A percentile compares a stretch with the other conserved stretches of the same genome.
These are phyloP conservation scores for Knipowitschia caucasica DNA, from an alignment of 2,797 vertebrate genomes.

Conservation along the genomic window DNA sequence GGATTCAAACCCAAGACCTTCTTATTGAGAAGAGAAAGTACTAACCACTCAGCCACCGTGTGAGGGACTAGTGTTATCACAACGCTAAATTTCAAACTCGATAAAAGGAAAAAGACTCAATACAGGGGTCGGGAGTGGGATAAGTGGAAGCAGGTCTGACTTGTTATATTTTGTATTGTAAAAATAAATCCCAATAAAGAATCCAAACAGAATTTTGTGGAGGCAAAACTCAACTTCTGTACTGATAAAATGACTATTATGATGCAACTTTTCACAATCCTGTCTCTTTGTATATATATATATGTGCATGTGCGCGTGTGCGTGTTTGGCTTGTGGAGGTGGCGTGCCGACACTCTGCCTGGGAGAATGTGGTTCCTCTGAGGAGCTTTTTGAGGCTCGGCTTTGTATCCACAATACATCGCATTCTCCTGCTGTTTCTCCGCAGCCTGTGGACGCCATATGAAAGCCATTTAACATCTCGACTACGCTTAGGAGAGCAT, in stretches of 20 bases:
- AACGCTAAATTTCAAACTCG: too few relatives aligned
- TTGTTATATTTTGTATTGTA: too few relatives aligned
- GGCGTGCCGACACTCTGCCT: not conserved
- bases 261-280: not conserved
- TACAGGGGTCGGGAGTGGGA: too few relatives aligned
- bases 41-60: too few relatives aligned
- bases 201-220: not conserved
- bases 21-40: too few relatives aligned
- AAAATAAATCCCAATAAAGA: too few relatives aligned
- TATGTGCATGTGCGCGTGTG: too few relatives aligned
- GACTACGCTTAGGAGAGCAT: not conserved
- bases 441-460: not conserved
- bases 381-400: not conserved
- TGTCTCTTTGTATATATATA: not conserved
- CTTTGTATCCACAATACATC: constrained; percentile 1
- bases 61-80: too few relatives aligned
- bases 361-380: not conserved
- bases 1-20: too few relatives aligned
- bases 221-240: not conserved
- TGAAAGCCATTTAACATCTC: constrained; percentile 6
- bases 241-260: not conserved
- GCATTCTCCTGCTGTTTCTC: not conserved
- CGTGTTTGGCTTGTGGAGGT: not conserved
- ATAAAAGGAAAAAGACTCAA: too few relatives aligned
- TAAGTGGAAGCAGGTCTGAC: too few relatives aligned